Base-by-base conservation (phyloP, 2,797 vertebrate species). In the Sebastes miniatus region DNA sequence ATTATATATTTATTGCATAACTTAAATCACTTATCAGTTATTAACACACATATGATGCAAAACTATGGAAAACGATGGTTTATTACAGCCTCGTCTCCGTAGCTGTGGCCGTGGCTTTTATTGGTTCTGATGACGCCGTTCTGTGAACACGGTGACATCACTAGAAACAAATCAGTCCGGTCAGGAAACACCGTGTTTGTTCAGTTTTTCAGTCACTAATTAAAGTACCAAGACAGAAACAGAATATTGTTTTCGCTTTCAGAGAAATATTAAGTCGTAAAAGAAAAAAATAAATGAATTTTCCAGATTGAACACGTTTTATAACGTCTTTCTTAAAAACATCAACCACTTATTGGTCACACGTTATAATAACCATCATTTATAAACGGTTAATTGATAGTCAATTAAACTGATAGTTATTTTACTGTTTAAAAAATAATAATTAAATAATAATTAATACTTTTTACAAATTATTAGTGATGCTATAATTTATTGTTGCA, bases 1-100 rank as follows among this genome's bases (percentile, higher is more conserved):
- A 27, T 47, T 36, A 64, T 58, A 52, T 64, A 80, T 72, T 52
- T 56, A 69, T 64, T 75, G 50, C 25, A 62, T 65, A 76, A 61
- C 27, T 68, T 24, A 14, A 74, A 27, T 67, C 18, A 62, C 11
- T 9, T 47, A 59, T 58, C 36, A 47, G 27, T 27, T 27, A 68
- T 68, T 50, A 20, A 34, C 31, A 27, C 16, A 24, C 72, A 54
- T 54, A 27, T 36, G 50, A 31, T 65, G 61, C 16, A 71, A 64
- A 25, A 25, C 25, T 25, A 25, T 36, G n/a, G 24, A 29, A 68
- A 69, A 36, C 22, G 7, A 14, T 54, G n/a, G 39, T 36, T 52
- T 25, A 16, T 52, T 25, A 12, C 14, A 68, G 8, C 4, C 20
- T 57, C 43, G 4, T n/a, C 29, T 43, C 12, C 9, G 43, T 31